Evolutionary conservation across 1,140 invertebrate species (phyloP), one percentile per base, ranked within the genome.

Genomic region (Nylanderia fulva): DNA sequence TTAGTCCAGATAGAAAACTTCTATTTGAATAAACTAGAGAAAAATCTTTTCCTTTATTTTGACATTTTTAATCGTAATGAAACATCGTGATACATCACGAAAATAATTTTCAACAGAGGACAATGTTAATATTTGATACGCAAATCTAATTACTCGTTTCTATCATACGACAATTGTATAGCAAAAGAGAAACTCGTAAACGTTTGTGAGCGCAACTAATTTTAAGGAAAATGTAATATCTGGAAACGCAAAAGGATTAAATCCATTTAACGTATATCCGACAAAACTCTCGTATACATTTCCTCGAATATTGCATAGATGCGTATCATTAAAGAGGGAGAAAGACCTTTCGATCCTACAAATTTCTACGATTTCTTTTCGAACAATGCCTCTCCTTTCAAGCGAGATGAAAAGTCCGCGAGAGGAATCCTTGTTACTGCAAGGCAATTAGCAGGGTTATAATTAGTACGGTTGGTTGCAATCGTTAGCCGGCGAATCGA

Each of bases 381-480:
- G 0, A 52, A 77, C 76, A 56, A 80, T 39, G 45, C 21, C n/a
- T n/a, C 39, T 61, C 11, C n/a, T n/a, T n/a, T n/a, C n/a, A n/a
- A n/a, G n/a, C 27, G 24, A 11, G 24, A 58, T 52, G 15, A 79
- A 27, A 71, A 56, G 13, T 48, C 15, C 15, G 45, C 13, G 45
- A 18, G 13, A 48, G 66, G 18, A 69, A 71, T 56, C 24, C 21
- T 21, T 56, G 66, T 71, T 42, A 13, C 9, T 4, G 66, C 66
- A 3, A 5, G 52, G 24, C 66, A 72, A 82, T 82, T 71, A 82
- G 66, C 24, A 18, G 9, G 24, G 0, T 72, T 42, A 24, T 58
- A 82, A 82, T 82, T 82, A 71, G 66, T 21, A 42, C 36, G 27
- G 77, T 45, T 18, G 64, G 52, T 71, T 29, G 64, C 13, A 15